A percentile compares a stretch with the other conserved stretches of the same genome.
phyloP scores from a whole-genome alignment of 1,140 invertebrate genomes.

The Aphidius gifuensis region DNA sequence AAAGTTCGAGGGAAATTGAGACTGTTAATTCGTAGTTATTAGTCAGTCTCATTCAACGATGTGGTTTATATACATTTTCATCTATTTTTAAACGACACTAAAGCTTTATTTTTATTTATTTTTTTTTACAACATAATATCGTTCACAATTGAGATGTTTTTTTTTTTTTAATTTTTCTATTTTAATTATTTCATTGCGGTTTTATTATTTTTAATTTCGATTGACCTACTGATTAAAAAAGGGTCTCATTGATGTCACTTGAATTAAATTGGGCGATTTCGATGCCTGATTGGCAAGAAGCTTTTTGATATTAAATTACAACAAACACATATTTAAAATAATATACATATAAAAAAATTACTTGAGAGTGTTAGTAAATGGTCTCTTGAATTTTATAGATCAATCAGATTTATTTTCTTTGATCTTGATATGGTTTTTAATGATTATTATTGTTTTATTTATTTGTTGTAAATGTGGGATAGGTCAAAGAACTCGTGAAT shows the following conservation, averaged over 20 bases:
- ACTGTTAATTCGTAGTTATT: constrained; percentile 6
- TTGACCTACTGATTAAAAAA: background rate
- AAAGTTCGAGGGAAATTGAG: background rate
- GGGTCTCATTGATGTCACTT: constrained; percentile 34
- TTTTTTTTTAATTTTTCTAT: too few relatives aligned
- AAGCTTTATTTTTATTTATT: background rate
- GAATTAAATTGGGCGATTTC: constrained; percentile 34
- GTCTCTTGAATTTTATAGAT: too few relatives aligned
- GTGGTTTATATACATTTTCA: constrained; percentile 1
- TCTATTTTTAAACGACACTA: constrained; percentile 4
- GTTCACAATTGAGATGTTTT: too few relatives aligned
- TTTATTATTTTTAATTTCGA: background rate
- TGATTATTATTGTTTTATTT: constrained; percentile 1
- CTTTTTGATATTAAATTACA: constrained; percentile 6
- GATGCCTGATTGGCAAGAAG: constrained; percentile 29
- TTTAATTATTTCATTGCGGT: too few relatives aligned
- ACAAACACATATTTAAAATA: background rate
- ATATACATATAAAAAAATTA: background rate
- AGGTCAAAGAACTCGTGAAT: too few relatives aligned
- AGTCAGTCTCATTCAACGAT: constrained; percentile 6
- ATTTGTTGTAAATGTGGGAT: too few relatives aligned
- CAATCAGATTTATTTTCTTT: too few relatives aligned
- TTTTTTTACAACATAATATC: background rate
- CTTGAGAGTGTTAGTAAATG: too few relatives aligned
- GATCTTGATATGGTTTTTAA: background rate